Evolutionary conservation across 2,113 vertebrate genomes (phyloP).

Genomic region (Eurystomus gularis): DNA sequence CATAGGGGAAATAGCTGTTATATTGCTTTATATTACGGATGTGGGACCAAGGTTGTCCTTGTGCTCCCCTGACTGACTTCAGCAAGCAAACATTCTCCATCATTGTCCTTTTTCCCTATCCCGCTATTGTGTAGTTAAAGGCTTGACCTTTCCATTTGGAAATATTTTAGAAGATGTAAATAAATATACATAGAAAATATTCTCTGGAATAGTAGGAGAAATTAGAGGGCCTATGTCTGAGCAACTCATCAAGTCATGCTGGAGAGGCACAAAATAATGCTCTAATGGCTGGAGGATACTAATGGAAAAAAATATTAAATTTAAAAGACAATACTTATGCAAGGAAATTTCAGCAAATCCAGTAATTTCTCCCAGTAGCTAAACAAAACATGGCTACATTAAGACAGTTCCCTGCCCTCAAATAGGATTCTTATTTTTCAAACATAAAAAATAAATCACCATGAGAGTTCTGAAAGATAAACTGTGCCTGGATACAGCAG

Average conservation of each 20-base stretch:
- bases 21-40: slow-evolving; percentile 12
- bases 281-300: background rate
- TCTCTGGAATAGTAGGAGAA: background rate
- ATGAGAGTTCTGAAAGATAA: slow-evolving; percentile 48
- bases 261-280: background rate
- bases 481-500: slow-evolving; percentile 48
- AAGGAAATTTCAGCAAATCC: background rate
- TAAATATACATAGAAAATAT: background rate
- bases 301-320: background rate
- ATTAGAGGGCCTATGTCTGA: background rate
- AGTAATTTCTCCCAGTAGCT: background rate
- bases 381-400: background rate
- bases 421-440: slow-evolving; percentile 23
- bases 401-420: background rate
- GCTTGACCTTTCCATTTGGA: background rate
- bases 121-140: background rate
- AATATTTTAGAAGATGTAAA: slow-evolving; percentile 9
- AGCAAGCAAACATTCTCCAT: background rate
- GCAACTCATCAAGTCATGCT: background rate
- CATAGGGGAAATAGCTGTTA: background rate
- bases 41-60: background rate
- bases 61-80: background rate
- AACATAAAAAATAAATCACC: slow-evolving; percentile 37
- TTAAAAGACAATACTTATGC: background rate
- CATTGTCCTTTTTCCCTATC: background rate